Conservation (phyloP, 2,888 invertebrate species). For the Coelopa pilipes region DNA sequence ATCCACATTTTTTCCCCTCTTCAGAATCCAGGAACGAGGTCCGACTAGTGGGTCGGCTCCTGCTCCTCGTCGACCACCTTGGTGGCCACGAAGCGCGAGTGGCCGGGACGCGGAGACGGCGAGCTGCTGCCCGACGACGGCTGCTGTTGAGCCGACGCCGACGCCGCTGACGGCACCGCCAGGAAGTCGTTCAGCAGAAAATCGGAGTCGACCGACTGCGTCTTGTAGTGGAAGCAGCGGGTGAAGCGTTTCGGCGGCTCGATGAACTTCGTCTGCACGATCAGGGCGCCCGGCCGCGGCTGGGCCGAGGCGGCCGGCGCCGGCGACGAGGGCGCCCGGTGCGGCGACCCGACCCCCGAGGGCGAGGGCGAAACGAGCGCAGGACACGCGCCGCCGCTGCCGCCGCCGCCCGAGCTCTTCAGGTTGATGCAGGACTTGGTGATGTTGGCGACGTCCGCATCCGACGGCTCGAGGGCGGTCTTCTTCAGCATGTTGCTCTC, state of each 20-base stretch:
- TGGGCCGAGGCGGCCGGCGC: constrained; percentile 34
- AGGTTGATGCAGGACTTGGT: constrained; percentile 62
- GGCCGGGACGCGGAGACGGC: constrained; percentile 46
- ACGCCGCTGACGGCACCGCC: constrained; percentile 51
- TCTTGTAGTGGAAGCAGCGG: constrained; percentile 64
- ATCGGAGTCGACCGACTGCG: constrained; percentile 64
- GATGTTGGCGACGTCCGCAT: constrained; percentile 40
- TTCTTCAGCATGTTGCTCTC: constrained; percentile 60
- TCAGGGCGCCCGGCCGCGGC: constrained; percentile 65
- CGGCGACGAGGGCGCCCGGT: constrained; percentile 63
- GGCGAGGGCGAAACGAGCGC: constrained; percentile 51
- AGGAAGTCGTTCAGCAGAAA: constrained; percentile 61
- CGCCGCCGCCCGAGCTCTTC: constrained; percentile 46
- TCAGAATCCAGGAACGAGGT: background rate
- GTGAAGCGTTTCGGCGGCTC: constrained; percentile 69
- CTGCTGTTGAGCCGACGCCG: constrained; percentile 43
- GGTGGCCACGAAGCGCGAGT: constrained; percentile 49
- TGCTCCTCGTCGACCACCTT: constrained; percentile 51
- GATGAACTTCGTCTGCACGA: constrained; percentile 69
- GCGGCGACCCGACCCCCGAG: constrained; percentile 37
- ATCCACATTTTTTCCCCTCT: background rate
- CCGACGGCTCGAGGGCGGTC: constrained; percentile 42
- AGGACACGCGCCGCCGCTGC: constrained; percentile 33
- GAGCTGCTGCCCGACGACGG: constrained; percentile 49
- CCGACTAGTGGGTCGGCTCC: background rate